These are phyloP conservation scores for Helostoma temminkii DNA, from an alignment of 2,797 vertebrate genomes.

Conservation along the genomic window DNA sequence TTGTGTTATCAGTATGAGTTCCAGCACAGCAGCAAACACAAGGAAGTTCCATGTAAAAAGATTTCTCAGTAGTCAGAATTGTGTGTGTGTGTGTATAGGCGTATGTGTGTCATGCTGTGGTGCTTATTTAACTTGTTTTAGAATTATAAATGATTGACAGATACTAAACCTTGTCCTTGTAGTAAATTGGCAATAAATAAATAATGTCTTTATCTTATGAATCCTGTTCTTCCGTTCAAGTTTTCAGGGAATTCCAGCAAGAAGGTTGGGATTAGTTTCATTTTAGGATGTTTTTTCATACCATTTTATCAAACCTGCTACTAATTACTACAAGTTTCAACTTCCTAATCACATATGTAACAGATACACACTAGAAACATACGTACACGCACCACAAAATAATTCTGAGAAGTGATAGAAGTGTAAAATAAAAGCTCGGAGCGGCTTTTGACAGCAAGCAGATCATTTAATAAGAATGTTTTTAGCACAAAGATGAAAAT, in stretches of 20 bases:
- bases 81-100: background rate
- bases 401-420: constrained; percentile 21
- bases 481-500: constrained; percentile 29
- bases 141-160: background rate
- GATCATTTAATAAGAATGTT: constrained; percentile 56
- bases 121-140: background rate
- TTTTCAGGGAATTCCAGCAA: no score
- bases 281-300: no score
- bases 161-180: background rate
- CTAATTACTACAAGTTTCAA: no score
- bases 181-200: no score
- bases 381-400: constrained; percentile 19
- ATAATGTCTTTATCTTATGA: no score
- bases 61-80: background rate
- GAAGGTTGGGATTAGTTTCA: no score
- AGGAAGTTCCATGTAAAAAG: background rate
- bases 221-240: no score
- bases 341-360: no score
- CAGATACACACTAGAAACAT: background rate
- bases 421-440: constrained; percentile 20
- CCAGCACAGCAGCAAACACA: background rate
- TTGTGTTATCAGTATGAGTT: constrained; percentile 15
- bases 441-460: no score
- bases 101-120: background rate
- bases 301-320: no score